Evolutionary conservation across 2,888 invertebrate genomes (phyloP).

Genomic region (Thymelicus sylvestris): DNA sequence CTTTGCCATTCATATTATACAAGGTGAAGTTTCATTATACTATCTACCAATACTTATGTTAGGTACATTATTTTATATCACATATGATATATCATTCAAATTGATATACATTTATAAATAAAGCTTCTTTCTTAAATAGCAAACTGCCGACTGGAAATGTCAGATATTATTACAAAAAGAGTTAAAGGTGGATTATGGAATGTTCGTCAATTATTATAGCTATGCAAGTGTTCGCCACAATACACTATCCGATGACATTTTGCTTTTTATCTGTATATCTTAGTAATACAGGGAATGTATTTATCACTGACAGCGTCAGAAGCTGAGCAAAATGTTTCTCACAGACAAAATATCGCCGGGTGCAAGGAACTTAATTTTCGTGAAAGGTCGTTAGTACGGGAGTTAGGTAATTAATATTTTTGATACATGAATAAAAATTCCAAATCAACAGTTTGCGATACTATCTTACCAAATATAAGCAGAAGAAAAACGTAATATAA

Average conservation of each 20-base stretch:
- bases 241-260: constrained; percentile 37
- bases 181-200: constrained; percentile 33
- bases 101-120: constrained; percentile 71
- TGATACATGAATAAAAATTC: constrained; percentile 39
- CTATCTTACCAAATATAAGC: constrained; percentile 52
- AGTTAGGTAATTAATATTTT: constrained; percentile 16
- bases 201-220: constrained; percentile 33
- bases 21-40: constrained; percentile 55
- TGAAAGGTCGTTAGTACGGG: constrained; percentile 13
- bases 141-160: constrained; percentile 67
- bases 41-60: constrained; percentile 57
- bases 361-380: constrained; percentile 28
- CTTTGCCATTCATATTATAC: constrained; percentile 56
- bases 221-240: constrained; percentile 21
- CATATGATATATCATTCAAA: constrained; percentile 79
- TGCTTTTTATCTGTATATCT: constrained; percentile 34
- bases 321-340: constrained; percentile 20
- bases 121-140: constrained; percentile 63
- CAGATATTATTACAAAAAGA: constrained; percentile 43
- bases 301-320: constrained; percentile 33
- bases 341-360: constrained; percentile 31
- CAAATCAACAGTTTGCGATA: constrained; percentile 61
- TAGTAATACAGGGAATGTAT: constrained; percentile 28
- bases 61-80: constrained; percentile 77
- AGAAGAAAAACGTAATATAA: constrained; percentile 57